Conservation (phyloP, 2,797 vertebrate species). For the Trachops cirrhosus region DNA sequence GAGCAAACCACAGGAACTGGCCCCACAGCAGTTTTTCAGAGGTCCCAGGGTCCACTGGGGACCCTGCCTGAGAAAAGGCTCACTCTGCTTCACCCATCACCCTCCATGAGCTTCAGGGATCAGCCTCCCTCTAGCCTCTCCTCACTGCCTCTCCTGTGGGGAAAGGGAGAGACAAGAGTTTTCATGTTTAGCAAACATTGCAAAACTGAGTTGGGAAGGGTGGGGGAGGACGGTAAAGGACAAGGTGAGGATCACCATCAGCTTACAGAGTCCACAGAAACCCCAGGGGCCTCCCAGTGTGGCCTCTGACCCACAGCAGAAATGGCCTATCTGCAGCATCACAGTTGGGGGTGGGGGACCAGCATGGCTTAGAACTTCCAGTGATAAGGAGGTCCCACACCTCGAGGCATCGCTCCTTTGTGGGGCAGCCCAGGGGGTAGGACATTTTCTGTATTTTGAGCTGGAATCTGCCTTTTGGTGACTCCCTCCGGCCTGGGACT, state of each 20-base stretch:
- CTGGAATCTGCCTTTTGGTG: neutral
- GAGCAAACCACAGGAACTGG: neutral
- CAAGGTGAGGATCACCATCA: neutral
- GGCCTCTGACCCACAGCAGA: neutral
- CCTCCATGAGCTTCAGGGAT: neutral
- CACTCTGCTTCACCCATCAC: rapidly evolving
- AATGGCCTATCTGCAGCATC: neutral
- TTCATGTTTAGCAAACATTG: constrained; percentile 60
- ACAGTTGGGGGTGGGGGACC: neutral
- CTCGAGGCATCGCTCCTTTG: neutral
- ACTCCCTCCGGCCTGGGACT: neutral
- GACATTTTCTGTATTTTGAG: neutral
- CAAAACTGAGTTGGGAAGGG: neutral
- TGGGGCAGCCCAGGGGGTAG: neutral
- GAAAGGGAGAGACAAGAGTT: neutral
- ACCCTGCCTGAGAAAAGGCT: neutral
- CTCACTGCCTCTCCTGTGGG: neutral
- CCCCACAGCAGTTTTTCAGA: neutral
- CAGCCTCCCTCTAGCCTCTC: neutral
- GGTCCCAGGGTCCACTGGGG: neutral
- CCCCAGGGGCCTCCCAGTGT: neutral
- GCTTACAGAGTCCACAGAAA: neutral
- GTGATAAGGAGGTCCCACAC: neutral
- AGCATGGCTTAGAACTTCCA: neutral
- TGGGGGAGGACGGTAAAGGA: neutral